A percentile compares a stretch with the other conserved stretches of the same genome.
Conservation (phyloP, 2,888 invertebrate species). For the Malachius bipustulatus region DNA sequence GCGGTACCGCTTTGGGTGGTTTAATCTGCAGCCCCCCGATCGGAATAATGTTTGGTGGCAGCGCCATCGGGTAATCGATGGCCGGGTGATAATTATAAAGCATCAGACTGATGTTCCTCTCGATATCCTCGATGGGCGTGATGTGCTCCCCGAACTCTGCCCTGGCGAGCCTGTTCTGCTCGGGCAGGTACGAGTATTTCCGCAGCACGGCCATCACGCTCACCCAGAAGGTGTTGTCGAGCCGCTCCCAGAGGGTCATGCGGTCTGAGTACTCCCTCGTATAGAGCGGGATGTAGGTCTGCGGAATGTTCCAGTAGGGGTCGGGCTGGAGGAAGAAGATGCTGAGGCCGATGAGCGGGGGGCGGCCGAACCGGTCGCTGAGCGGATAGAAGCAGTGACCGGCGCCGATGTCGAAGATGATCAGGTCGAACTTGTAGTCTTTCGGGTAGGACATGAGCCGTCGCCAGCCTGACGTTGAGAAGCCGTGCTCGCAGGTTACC, state of each 20-base stretch:
- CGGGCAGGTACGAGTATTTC: not conserved
- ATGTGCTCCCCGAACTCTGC: slow-evolving; percentile 22
- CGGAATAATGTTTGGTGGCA: slow-evolving; percentile 32
- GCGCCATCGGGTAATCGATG: slow-evolving; percentile 25
- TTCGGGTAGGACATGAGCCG: slow-evolving; percentile 23
- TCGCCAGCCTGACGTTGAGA: slow-evolving; percentile 22
- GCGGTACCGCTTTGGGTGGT: slow-evolving; percentile 23
- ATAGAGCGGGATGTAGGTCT: not conserved
- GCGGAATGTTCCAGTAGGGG: slow-evolving; percentile 6
- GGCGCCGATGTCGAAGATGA: slow-evolving; percentile 24
- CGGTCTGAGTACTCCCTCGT: not conserved
- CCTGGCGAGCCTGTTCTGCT: slow-evolving; percentile 15
- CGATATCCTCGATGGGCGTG: slow-evolving; percentile 19
- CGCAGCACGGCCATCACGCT: not conserved
- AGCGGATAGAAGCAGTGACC: slow-evolving; percentile 24
- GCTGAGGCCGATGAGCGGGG: slow-evolving; percentile 23
- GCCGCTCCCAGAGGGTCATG: not conserved
- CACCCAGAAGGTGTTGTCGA: not conserved
- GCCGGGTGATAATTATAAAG: slow-evolving; percentile 27
- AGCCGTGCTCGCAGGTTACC: slow-evolving; percentile 5
- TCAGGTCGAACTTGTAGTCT: slow-evolving; percentile 27
- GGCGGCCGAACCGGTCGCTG: slow-evolving; percentile 26
- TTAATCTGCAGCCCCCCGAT: slow-evolving; percentile 31
- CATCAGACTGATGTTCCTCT: slow-evolving; percentile 24
- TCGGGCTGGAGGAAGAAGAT: slow-evolving; percentile 17